Percentiles rank a stretch among this genome's conserved stretches.
Conservation (phyloP, 2,797 vertebrate genomes). For the Spea hammondii region DNA sequence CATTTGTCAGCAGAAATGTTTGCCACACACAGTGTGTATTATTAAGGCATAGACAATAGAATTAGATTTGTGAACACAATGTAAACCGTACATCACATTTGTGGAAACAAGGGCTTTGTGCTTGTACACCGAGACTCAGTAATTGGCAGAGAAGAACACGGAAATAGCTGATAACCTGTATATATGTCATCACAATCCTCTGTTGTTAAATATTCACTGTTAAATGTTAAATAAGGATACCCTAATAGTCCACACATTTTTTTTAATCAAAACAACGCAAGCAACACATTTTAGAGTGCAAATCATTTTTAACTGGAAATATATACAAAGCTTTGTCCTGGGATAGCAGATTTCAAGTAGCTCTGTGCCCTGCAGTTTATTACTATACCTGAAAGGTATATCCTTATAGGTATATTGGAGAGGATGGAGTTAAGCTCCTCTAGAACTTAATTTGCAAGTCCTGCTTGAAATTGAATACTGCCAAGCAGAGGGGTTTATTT, state of each 20-base stretch:
- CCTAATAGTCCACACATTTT: constrained; percentile 22
- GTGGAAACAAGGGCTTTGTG: constrained; percentile 3
- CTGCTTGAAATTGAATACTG: too few species aligned
- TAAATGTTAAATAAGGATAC: constrained; percentile 27
- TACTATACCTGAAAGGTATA: too few species aligned
- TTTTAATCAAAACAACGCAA: constrained; percentile 25
- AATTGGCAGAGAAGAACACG: neutral
- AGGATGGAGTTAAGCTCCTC: too few species aligned
- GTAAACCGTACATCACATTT: neutral
- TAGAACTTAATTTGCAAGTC: too few species aligned
- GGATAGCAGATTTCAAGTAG: neutral
- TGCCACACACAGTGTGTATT: neutral
- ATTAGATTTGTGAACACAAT: constrained; percentile 2
- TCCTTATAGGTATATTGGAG: too few species aligned
- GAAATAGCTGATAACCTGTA: neutral
- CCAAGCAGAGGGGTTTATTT: too few species aligned
- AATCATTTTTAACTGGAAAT: constrained; percentile 10
- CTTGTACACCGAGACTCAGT: neutral
- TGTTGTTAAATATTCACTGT: too few species aligned
- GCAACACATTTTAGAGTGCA: constrained; percentile 18
- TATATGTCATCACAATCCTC: neutral
- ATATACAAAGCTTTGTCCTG: constrained; percentile 14
- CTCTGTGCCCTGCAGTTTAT: too few species aligned
- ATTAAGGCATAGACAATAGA: neutral
- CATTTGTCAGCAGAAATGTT: neutral